These are phyloP conservation scores for Upupa epops DNA, from an alignment of 2,113 vertebrate genomes.

Conservation along the genomic window DNA sequence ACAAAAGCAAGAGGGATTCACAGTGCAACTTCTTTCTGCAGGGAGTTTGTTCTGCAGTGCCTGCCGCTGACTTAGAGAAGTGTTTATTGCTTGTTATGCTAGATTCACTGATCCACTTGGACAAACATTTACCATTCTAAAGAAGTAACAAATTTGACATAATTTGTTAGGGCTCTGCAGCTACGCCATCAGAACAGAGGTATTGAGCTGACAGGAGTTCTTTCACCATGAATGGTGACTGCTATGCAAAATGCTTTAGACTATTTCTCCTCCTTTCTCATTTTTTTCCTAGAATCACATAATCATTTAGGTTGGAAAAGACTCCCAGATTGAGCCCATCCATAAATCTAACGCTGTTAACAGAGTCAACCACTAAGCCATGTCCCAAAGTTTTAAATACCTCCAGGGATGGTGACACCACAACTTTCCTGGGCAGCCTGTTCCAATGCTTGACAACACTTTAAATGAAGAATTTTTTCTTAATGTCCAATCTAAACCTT, in stretches of 20 bases:
- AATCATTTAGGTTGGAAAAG: neutral
- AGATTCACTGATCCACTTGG: neutral
- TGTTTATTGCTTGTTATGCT: neutral
- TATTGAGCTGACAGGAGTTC: neutral
- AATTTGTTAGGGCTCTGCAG: accelerated
- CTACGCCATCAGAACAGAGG: neutral
- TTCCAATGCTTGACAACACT: no score
- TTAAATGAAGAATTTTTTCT: no score
- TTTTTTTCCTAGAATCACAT: neutral
- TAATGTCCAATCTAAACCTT: no score
- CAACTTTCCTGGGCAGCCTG: no score
- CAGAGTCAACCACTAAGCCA: no score
- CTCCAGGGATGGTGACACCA: no score
- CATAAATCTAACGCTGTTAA: neutral
- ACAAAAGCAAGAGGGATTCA: neutral
- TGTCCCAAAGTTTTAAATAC: no score
- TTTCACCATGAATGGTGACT: neutral
- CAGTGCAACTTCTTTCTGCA: accelerated
- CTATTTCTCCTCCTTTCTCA: neutral
- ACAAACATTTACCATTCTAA: neutral
- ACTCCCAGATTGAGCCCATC: neutral
- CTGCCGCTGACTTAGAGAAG: neutral
- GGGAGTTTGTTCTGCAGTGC: neutral
- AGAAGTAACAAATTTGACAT: neutral
- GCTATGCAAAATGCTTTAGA: neutral